A percentile compares a stretch with the other conserved stretches of the same genome.
phyloP scores from a whole-genome alignment of 2,113 vertebrate species.

The Heteronetta atricapilla region DNA sequence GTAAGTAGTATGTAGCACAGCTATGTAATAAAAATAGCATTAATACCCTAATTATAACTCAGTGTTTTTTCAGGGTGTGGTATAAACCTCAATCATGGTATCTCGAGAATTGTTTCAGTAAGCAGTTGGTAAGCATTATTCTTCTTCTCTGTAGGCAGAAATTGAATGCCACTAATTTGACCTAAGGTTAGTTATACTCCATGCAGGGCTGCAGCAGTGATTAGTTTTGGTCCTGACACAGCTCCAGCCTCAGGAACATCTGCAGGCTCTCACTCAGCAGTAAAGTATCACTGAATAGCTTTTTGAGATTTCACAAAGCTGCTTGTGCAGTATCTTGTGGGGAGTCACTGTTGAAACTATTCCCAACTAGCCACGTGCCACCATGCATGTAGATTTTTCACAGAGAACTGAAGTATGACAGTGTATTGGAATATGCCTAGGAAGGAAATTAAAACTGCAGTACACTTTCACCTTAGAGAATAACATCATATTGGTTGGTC shows the following conservation, averaged over 20 bases:
- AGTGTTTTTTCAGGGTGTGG: neutral
- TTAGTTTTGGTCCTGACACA: neutral
- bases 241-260: neutral
- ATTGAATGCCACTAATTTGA: neutral
- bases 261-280: neutral
- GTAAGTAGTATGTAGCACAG: neutral
- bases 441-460: neutral
- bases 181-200: rapidly evolving
- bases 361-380: neutral
- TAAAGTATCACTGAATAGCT: neutral
- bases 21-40: neutral
- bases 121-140: neutral
- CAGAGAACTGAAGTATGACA: neutral
- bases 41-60: neutral
- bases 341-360: neutral
- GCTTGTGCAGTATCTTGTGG: neutral
- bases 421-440: neutral
- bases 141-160: neutral
- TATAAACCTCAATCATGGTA: neutral
- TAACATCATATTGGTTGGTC: neutral
- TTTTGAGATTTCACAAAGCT: neutral
- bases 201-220: neutral
- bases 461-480: neutral
- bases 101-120: neutral
- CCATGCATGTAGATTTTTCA: rapidly evolving